Conservation (phyloP, 2,113 vertebrate species). For the Oncorhynchus clarkii region DNA sequence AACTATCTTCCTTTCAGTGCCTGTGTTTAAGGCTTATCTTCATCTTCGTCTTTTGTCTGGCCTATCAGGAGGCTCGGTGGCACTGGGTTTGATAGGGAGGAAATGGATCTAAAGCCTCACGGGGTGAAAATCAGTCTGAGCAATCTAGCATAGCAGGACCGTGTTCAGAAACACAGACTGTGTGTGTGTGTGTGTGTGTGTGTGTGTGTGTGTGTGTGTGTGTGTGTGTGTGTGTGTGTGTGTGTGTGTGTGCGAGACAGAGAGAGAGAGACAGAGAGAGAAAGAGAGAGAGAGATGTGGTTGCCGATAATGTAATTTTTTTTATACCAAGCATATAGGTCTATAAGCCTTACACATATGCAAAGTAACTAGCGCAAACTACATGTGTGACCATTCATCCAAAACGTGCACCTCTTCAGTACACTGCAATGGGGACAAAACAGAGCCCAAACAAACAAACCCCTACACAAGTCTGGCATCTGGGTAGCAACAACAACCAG, state of each 20-base stretch:
- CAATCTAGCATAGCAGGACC: conserved; percentile 18
- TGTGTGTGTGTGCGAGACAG: no score
- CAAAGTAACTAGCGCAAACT: no score
- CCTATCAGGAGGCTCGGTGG: background rate
- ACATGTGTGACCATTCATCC: no score
- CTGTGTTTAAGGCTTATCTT: conserved; percentile 10
- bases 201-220: background rate
- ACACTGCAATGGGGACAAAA: background rate
- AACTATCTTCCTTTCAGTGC: conserved; percentile 8
- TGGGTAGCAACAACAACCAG: background rate
- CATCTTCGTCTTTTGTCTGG: background rate
- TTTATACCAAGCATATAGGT: no score
- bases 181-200: background rate
- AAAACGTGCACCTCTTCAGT: no score
- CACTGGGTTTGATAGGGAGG: conserved; percentile 15
- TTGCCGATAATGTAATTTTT: no score
- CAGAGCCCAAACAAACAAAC: no score
- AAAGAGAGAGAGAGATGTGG: no score
- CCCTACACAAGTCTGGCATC: background rate
- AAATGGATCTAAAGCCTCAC: conserved; percentile 15
- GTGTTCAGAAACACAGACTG: background rate
- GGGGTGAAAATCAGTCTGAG: conserved; percentile 23
- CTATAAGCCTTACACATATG: no score
- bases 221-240: no score
- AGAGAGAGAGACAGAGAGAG: no score